Evolutionary conservation across 1,140 invertebrate species (phyloP), one percentile per base, ranked within the genome.

Genomic region (Charaxes varanes): DNA sequence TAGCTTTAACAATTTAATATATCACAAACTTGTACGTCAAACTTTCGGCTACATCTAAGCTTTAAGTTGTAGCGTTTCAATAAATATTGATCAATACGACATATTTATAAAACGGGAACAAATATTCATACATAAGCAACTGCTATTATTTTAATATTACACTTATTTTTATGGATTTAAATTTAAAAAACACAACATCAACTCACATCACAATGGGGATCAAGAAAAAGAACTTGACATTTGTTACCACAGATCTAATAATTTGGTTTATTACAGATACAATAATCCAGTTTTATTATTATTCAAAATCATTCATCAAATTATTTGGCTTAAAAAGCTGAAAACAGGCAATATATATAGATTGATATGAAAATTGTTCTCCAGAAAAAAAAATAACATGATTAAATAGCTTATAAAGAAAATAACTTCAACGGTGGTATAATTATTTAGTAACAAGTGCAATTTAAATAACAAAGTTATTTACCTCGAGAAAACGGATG

Each of bases 151-250:
- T 18, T 48, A 24, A 48, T 56, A 57, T 62, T 21, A 35, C 30
- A 35, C 4, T 18, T 49, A 81, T 79, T 69, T 30, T 41, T 38
- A 59, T 54, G 62, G 78, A 82, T 82, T 79, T 72, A 65, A 70
- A 71, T 67, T 55, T 24, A 48, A 50, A 28, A 42, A 69, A 64
- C 63, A 68, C 56, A 68, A 63, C 48, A 60, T 54, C 62, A 66
- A 82, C 76, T 82, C 72, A 82, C 78, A 71, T 68, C 77, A 52
- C 47, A 68, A 74, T 69, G 73, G 71, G 78, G 71, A 62, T 70
- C 67, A 70, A 78, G 69, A 64, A 80, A 80, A 80, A 80, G 73
- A 71, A 72, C 28, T 72, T 71, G 62, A 60, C 48, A 47, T 35
- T 21, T 26, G 32, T 19, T 42, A 35, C 41, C 45, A 49, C 26